These are phyloP conservation scores for Bergia sp. DNA, from an alignment of 92 coral and sea anemone species.

Conservation along the genomic window DNA sequence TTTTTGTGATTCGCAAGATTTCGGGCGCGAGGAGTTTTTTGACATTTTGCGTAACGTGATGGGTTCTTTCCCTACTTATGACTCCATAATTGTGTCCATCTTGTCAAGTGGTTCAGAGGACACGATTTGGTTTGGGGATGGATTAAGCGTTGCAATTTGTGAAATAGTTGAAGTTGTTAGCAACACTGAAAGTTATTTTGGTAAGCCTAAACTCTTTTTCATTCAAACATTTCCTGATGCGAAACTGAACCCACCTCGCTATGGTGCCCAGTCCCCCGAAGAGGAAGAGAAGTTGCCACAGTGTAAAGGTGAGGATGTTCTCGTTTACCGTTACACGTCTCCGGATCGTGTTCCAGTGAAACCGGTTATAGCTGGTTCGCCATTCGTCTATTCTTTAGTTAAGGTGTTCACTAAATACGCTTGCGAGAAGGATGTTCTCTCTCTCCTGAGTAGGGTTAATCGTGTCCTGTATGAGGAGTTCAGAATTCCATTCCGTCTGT, in stretches of 20 bases:
- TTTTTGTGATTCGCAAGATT: background rate
- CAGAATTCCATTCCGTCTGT: slow-evolving; percentile 44
- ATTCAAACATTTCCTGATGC: background rate
- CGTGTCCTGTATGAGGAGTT: slow-evolving; percentile 6
- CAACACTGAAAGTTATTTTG: slow-evolving; percentile 1
- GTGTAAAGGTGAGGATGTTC: slow-evolving; percentile 1
- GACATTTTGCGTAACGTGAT: too few relatives aligned
- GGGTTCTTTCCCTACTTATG: too few relatives aligned
- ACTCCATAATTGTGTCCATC: slow-evolving; percentile 48
- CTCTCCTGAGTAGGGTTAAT: slow-evolving; percentile 55
- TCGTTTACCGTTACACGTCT: slow-evolving; percentile 53
- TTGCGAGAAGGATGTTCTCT: slow-evolving; percentile 63
- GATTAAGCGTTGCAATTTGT: slow-evolving; percentile 14
- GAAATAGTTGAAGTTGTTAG: too few relatives aligned
- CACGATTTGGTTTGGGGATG: slow-evolving; percentile 12
- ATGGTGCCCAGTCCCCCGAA: background rate
- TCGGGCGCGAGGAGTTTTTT: background rate
- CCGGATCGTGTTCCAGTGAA: slow-evolving; percentile 34
- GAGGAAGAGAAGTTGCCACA: background rate
- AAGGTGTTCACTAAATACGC: slow-evolving; percentile 52
- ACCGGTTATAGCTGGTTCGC: background rate
- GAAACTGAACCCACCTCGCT: too few relatives aligned
- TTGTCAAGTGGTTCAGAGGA: slow-evolving; percentile 44
- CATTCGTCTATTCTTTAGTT: slow-evolving; percentile 42
- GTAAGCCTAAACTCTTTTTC: slow-evolving; percentile 60